phyloP scores from a whole-genome alignment of 2,113 vertebrate genomes.

The Psammodynastes pulverulentus region DNA sequence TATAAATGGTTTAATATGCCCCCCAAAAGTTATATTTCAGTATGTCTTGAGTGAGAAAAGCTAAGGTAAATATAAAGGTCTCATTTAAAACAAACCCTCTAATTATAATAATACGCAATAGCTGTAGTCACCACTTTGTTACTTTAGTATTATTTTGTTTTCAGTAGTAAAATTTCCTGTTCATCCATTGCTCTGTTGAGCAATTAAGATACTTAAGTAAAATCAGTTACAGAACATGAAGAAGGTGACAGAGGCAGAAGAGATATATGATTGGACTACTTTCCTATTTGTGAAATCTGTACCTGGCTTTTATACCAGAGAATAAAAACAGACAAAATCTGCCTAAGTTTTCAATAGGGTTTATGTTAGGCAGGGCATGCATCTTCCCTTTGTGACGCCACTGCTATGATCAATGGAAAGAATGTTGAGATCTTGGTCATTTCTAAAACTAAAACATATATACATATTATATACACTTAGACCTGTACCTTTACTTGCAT shows the following conservation, averaged over 20 bases:
- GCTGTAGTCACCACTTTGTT: background rate
- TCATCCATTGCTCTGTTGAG: constrained; percentile 25
- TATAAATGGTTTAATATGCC: background rate
- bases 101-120: background rate
- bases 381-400: constrained; percentile 69
- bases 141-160: background rate
- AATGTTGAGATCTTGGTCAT: constrained; percentile 64
- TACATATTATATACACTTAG: constrained; percentile 82
- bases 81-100: background rate
- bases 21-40: background rate
- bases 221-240: constrained; percentile 24
- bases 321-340: constrained; percentile 36
- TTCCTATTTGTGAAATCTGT: background rate
- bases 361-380: background rate
- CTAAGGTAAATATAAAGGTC: background rate
- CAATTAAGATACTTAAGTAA: background rate
- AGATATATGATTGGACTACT: constrained; percentile 25
- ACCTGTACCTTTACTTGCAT: constrained; percentile 90
- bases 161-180: background rate
- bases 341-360: constrained; percentile 11
- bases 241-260: constrained; percentile 62
- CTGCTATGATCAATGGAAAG: constrained; percentile 67
- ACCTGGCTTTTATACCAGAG: background rate
- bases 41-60: background rate
- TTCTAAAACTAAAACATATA: constrained; percentile 73